phyloP scores from a whole-genome alignment of 2,888 invertebrate genomes.

The Chrysodeixis includens region DNA sequence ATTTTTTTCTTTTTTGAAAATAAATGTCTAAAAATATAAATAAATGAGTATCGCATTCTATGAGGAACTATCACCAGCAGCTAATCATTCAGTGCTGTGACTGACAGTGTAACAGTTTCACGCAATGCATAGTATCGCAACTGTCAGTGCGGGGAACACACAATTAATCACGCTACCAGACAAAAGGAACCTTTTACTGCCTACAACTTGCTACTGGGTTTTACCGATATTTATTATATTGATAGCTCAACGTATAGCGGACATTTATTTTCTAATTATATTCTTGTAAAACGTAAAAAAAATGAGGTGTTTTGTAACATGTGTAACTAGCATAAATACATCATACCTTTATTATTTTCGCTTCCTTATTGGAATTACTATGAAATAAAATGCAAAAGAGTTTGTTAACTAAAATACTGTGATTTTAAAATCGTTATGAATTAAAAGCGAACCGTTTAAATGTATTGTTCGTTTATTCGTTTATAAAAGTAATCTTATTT shows the following conservation, averaged over 20 bases:
- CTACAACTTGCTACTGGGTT: conserved; percentile 50
- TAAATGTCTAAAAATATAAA: too few relatives aligned
- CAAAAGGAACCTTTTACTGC: conserved; percentile 63
- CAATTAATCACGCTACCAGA: conserved; percentile 67
- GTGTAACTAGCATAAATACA: too few relatives aligned
- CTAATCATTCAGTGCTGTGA: conserved; percentile 55
- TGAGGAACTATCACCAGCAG: conserved; percentile 24
- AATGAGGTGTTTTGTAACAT: too few relatives aligned
- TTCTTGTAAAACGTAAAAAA: too few relatives aligned
- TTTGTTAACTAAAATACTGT: too few relatives aligned
- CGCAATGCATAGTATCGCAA: conserved; percentile 43
- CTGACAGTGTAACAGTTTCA: conserved; percentile 39
- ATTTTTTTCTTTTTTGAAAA: too few relatives aligned
- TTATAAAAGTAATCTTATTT: too few relatives aligned
- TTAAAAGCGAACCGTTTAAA: too few relatives aligned
- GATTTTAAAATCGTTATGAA: too few relatives aligned
- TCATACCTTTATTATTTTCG: background rate
- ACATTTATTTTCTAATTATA: background rate
- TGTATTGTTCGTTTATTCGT: too few relatives aligned
- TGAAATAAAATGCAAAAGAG: too few relatives aligned
- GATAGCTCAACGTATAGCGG: background rate
- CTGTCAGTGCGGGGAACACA: conserved; percentile 62
- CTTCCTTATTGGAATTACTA: too few relatives aligned
- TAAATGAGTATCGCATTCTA: conserved; percentile 5
- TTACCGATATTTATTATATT: conserved; percentile 44